phyloP scores from a whole-genome alignment of 2,888 invertebrate genomes.

The Andrena chrysosceles region DNA sequence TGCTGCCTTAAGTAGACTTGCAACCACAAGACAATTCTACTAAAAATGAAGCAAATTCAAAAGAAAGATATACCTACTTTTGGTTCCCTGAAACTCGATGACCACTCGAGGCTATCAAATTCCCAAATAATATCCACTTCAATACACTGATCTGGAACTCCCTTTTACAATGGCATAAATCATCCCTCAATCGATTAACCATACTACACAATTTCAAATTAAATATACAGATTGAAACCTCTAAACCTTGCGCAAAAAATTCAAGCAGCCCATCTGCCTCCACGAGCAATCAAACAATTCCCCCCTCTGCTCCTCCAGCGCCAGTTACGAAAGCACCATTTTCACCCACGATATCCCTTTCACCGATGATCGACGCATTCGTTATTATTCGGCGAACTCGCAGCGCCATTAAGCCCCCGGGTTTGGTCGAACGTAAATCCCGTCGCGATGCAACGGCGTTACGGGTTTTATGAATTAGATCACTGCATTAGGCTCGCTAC shows the following conservation, averaged over 20 bases:
- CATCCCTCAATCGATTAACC: no score
- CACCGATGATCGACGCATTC: not conserved
- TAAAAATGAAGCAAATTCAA: no score
- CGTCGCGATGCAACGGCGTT: constrained; percentile 22
- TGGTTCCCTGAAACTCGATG: no score
- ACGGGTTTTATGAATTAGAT: constrained; percentile 63
- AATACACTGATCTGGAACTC: no score
- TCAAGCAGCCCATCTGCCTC: not conserved
- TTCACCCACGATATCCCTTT: not conserved
- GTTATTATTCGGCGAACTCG: constrained; percentile 8
- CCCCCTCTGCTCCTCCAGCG: not conserved
- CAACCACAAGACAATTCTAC: no score
- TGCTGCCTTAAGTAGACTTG: no score
- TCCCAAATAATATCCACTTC: no score
- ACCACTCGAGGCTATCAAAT: no score
- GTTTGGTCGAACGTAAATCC: constrained; percentile 37
- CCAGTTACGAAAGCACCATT: not conserved
- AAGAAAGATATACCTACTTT: no score
- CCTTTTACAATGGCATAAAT: no score
- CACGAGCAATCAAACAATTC: not conserved
- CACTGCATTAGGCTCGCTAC: constrained; percentile 55
- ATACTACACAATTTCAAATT: no score
- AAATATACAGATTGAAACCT: no score
- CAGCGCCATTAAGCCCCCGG: constrained; percentile 14
- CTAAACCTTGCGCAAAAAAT: not conserved